phyloP scores from a whole-genome alignment of 2,797 vertebrate genomes.

The Loriculus beryllinus region DNA sequence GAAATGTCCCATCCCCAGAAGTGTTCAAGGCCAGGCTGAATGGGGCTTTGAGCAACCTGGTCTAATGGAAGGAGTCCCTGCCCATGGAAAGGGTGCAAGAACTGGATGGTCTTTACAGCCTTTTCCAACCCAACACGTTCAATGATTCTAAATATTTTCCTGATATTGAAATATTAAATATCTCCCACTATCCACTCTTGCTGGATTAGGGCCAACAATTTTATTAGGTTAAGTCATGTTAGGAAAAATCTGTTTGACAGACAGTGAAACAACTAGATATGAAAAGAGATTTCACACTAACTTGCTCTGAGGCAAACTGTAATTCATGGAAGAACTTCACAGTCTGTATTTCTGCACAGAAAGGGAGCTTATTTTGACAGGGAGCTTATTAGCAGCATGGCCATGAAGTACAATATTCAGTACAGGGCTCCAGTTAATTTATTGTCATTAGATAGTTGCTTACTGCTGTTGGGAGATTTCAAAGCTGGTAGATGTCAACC shows the following conservation, averaged over 20 bases:
- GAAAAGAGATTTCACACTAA: background rate
- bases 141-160: background rate
- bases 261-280: background rate
- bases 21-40: background rate
- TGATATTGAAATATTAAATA: background rate
- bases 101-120: background rate
- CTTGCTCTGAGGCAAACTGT: background rate
- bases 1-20: background rate
- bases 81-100: background rate
- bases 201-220: background rate
- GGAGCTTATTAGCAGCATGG: background rate
- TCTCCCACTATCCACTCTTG: background rate
- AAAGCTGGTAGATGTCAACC: background rate
- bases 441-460: background rate
- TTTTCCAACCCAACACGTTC: background rate
- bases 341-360: background rate
- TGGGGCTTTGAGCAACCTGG: background rate
- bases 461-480: background rate
- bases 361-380: background rate
- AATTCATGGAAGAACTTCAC: background rate
- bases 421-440: fast-evolving
- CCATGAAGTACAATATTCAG: background rate
- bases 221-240: background rate
- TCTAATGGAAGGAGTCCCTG: background rate
- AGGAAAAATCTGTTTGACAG: background rate